Evolutionary conservation across 2,113 vertebrate genomes (phyloP), one percentile per base, ranked within the genome.

Genomic region (Peromyscus californicus): DNA sequence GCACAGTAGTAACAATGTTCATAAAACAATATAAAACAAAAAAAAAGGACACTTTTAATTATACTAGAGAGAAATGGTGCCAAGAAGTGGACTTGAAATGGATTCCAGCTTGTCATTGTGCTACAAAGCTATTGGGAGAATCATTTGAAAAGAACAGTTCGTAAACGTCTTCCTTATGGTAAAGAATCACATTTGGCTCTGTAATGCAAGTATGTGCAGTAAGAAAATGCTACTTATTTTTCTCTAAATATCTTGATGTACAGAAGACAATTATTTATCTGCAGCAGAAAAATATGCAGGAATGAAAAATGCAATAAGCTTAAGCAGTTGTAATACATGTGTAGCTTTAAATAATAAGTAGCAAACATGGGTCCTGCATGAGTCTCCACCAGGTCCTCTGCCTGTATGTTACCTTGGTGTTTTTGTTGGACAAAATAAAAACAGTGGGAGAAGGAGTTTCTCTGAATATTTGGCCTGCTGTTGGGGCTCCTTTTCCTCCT

Each of bases 261-360:
- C 22, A 83, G 2, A 95, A 91, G n/a, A 72, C 11, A 80, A 42
- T 84, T 17, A 86, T 19, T 76, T 70, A 96, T 92, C 70, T 82
- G 8, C 16, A 93, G 26, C 70, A 87, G 48, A 76, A 4, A 86
- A 90, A 85, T 84, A 74, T 13, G 3, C n/a, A 63, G 3, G 3
- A 69, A 91, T 75, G 2, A 90, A 45, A 67, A 59, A 8, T 8
- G 79, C 42, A 61, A 3, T 33, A 48, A 54, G 21, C 8, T 76
- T 65, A 91, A 54, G 45, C 13, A 65, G 45, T 2, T 89, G 16
- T 93, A 85, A 79, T 75, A 5, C 12, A 90, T 16, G 4, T 85
- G 26, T 42, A 65, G 33, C n/a, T 95, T 88, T 94, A 82, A 82
- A 24, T 15, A 59, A 82, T 39, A 61, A 26, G 12, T 5, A 21